A percentile compares a stretch with the other conserved stretches of the same genome.
phyloP scores from a whole-genome alignment of 2,113 vertebrate species.

The Ploceus nigricollis region DNA sequence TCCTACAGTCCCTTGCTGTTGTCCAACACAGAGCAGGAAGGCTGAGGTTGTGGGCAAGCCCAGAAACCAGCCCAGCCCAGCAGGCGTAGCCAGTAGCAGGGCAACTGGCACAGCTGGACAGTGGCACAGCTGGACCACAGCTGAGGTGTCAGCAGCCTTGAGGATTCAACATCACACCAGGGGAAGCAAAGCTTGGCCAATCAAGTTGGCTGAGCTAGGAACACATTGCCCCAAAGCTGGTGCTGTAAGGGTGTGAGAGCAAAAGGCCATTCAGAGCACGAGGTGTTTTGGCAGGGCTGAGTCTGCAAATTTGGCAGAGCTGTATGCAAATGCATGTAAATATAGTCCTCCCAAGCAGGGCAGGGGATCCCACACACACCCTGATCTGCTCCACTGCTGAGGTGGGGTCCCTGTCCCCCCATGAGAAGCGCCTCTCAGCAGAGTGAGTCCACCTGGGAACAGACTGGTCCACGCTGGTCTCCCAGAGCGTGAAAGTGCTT shows the following conservation, averaged over 20 bases:
- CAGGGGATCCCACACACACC: neutral
- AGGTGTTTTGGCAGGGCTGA: neutral
- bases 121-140: neutral
- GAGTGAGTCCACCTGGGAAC: neutral
- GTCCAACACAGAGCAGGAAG: neutral
- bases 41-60: constrained; percentile 11
- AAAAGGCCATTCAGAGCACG: fast-evolving
- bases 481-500: neutral
- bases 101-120: neutral
- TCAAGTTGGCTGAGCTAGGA: neutral
- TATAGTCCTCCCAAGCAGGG: fast-evolving
- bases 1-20: neutral
- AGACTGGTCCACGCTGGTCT: fast-evolving
- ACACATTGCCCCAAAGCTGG: neutral
- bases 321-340: neutral
- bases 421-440: neutral
- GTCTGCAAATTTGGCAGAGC: neutral
- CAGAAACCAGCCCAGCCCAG: neutral
- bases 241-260: neutral
- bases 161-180: fast-evolving
- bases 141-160: neutral
- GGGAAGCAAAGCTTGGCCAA: neutral
- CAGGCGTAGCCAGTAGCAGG: fast-evolving
- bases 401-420: fast-evolving
- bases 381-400: fast-evolving